Conservation (phyloP, 2,797 vertebrate genomes). For the Sebastolobus altivelis region DNA sequence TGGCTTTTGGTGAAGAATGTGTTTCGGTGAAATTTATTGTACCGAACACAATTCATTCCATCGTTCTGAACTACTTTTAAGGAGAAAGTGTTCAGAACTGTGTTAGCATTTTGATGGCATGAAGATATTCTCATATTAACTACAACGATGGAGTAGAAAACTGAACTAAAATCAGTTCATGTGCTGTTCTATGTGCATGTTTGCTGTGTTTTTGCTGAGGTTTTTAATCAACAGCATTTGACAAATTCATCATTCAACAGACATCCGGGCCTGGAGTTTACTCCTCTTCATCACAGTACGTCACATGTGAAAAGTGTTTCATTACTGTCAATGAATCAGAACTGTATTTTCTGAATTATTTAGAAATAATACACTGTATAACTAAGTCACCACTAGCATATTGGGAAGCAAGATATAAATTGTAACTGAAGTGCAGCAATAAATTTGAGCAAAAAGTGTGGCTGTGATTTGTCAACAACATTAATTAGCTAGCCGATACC, state of each 20-base stretch:
- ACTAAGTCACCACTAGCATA: conserved; percentile 27
- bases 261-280: conserved; percentile 21
- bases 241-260: conserved; percentile 51
- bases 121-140: neutral
- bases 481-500: neutral
- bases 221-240: conserved; percentile 51
- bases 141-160: neutral
- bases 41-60: conserved; percentile 17
- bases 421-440: neutral
- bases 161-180: neutral
- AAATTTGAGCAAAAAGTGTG: neutral
- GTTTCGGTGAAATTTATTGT: conserved; percentile 33
- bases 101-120: neutral
- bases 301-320: conserved; percentile 47
- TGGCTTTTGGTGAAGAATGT: conserved; percentile 46
- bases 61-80: conserved; percentile 15
- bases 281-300: conserved; percentile 49
- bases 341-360: conserved; percentile 15
- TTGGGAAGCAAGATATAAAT: conserved; percentile 16
- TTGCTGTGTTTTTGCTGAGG: conserved; percentile 23
- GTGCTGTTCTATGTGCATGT: neutral
- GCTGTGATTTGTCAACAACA: conserved; percentile 6
- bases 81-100: neutral
- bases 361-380: conserved; percentile 14
- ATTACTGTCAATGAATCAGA: conserved; percentile 30